These are phyloP conservation scores for Artemisiospiza belli DNA, from an alignment of 2,113 vertebrate species.

Conservation along the genomic window DNA sequence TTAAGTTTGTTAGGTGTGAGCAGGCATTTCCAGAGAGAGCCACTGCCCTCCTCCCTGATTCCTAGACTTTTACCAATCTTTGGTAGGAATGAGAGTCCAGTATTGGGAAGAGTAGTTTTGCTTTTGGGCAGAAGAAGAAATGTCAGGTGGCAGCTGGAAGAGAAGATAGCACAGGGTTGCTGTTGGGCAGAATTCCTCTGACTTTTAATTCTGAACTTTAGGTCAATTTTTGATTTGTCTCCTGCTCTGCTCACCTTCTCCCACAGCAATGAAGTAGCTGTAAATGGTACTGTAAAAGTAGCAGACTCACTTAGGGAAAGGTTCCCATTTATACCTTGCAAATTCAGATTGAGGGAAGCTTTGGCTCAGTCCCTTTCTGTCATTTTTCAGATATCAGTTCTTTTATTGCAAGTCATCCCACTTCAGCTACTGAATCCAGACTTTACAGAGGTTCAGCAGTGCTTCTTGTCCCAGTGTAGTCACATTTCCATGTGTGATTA, in stretches of 20 bases:
- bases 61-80: background rate
- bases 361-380: background rate
- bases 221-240: background rate
- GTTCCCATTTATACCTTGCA: rapidly evolving
- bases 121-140: background rate
- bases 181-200: background rate
- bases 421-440: background rate
- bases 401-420: background rate
- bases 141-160: background rate
- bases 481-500: background rate
- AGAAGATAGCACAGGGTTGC: background rate
- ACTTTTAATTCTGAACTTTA: background rate
- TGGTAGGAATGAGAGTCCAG: background rate
- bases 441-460: background rate
- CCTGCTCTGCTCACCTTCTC: background rate
- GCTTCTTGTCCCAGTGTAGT: background rate
- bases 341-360: background rate
- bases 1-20: background rate
- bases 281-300: background rate
- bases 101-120: background rate
- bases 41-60: background rate
- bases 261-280: background rate
- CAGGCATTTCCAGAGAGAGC: background rate
- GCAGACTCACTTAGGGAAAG: background rate
- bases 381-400: background rate